Percentiles rank a stretch among this genome's conserved stretches.
Evolutionary conservation across 1,140 invertebrate species (phyloP).

Genomic region (Neodiprion fabricii): DNA sequence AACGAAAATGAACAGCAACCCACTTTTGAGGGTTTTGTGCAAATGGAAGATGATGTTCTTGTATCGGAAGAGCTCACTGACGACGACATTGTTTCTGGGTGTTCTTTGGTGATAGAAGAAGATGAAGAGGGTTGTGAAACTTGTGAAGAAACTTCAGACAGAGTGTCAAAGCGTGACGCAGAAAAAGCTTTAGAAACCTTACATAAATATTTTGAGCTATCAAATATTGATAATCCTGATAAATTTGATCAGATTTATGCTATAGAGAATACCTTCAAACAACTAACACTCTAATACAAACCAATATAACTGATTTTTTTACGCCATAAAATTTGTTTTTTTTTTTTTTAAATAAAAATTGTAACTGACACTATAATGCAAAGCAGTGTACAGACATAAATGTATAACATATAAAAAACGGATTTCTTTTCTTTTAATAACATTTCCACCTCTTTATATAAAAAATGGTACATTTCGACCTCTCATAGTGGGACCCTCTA

Average conservation of each 20-base stretch:
- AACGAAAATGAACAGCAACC: slow-evolving; percentile 11
- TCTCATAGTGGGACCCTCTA: not conserved
- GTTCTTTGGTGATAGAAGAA: slow-evolving; percentile 16
- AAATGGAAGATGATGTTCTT: slow-evolving; percentile 25
- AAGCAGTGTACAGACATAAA: not conserved
- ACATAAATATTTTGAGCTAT: slow-evolving; percentile 22
- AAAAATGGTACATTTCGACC: not conserved
- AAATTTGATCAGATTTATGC: slow-evolving; percentile 28
- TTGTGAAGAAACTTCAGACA: slow-evolving; percentile 12
- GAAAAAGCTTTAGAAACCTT: slow-evolving; percentile 24
- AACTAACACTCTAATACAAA: slow-evolving; percentile 20
- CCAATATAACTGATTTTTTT: slow-evolving; percentile 20
- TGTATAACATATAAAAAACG: slow-evolving; percentile 4
- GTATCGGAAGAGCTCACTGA: slow-evolving; percentile 24
- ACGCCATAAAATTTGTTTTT: not conserved
- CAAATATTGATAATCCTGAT: slow-evolving; percentile 18
- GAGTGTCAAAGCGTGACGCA: slow-evolving; percentile 22
- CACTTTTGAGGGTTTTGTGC: slow-evolving; percentile 26
- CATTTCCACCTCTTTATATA: not conserved
- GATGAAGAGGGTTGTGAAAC: slow-evolving; percentile 19
- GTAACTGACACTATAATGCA: not conserved
- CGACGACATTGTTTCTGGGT: slow-evolving; percentile 21
- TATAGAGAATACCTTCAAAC: slow-evolving; percentile 22
- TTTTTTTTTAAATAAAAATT: slow-evolving; percentile 1
- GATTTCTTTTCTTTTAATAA: slow-evolving; percentile 7